Evolutionary conservation across 2,113 vertebrate genomes (phyloP), one percentile per base, ranked within the genome.

Genomic region (Sardina pilchardus): DNA sequence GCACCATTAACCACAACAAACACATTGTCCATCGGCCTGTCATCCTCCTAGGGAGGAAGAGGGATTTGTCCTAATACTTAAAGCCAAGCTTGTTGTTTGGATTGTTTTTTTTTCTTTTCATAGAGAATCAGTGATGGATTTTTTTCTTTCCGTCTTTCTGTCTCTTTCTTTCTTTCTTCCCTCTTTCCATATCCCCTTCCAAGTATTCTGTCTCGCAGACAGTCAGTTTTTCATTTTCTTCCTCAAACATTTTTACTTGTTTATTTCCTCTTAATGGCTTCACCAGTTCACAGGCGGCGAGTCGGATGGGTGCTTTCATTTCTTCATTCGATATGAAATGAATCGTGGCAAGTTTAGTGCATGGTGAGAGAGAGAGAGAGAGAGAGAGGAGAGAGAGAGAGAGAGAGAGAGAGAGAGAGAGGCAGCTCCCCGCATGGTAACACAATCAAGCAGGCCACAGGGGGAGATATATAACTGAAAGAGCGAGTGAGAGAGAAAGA

Each of bases 361-460:
- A 63, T 21, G 24, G 59, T 8, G 81, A 63, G 21, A 3, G 59
- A 63, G 59, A 63, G 24, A 63, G 19, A n/a, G 24, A n/a, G 59
- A 63, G 24, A 63, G 59, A 63, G 14, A 63, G 21, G 8, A 4
- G 50, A 53, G 19, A 4, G 50, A 53, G 24, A 63, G 59, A 63
- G 14, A 63, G 21, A 63, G 8, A 4, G 50, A 53, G 19, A 4
- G 50, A 53, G 24, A 63, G 24, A 91, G 88, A 92, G 87, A 86
- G 92, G 89, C 88, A 90, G 91, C 91, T 91, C 88, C 89, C 90
- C 88, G 88, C 92, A 89, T 88, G 89, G 90, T 90, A 89, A 90
- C 78, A 53, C 36, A 63, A 21, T n/a, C 56, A 63, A 63, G 56
- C 6, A 3, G 9, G 56, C 4, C 24, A 7, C 0, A n/a, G 30